These are phyloP conservation scores for Deilephila porcellus DNA, from an alignment of 2,888 invertebrate genomes.

Conservation along the genomic window DNA sequence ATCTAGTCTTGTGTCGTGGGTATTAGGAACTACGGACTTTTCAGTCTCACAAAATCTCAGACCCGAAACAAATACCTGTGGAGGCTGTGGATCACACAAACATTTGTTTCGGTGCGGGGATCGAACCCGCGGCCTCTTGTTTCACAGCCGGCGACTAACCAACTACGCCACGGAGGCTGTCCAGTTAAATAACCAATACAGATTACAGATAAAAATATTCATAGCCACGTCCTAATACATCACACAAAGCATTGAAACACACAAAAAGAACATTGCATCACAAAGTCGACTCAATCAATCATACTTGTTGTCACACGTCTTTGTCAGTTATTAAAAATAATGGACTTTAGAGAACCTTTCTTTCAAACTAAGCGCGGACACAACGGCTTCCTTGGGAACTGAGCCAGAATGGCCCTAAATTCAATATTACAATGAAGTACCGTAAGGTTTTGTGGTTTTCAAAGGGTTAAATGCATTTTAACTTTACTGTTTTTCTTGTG, in stretches of 20 bases:
- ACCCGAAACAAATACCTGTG: no score
- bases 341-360: background rate
- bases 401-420: background rate
- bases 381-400: conserved; percentile 8
- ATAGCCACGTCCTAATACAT: background rate
- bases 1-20: no score
- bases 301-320: background rate
- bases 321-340: conserved; percentile 1
- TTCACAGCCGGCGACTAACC: no score
- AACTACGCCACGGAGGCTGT: no score
- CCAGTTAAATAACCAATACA: background rate
- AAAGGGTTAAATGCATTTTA: background rate
- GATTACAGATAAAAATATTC: background rate
- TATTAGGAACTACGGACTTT: no score
- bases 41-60: no score
- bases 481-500: no score
- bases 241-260: background rate
- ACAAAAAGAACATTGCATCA: background rate
- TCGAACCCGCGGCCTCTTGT: no score
- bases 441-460: background rate
- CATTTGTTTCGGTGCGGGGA: no score
- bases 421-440: background rate
- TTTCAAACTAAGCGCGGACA: background rate
- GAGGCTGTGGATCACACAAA: no score
- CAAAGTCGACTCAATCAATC: conserved; percentile 5